Conservation (phyloP, 2,797 vertebrate species). For the Merluccius polli region DNA sequence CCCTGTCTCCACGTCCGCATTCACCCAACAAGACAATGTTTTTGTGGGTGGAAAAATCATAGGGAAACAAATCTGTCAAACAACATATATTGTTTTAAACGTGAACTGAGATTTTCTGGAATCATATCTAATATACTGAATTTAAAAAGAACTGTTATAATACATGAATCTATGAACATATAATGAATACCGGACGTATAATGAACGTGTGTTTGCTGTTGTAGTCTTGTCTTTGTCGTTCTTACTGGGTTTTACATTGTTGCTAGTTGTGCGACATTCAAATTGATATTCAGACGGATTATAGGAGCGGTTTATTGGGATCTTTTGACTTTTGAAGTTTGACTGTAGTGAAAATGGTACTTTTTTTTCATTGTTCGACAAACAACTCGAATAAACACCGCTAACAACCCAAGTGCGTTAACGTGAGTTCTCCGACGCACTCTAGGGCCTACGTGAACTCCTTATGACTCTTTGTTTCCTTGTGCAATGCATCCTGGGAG, state of each 20-base stretch:
- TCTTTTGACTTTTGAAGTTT: no score
- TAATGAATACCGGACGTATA: not conserved
- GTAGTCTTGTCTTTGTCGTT: not conserved
- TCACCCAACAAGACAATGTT: not conserved
- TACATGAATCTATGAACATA: not conserved
- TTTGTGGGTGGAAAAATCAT: not conserved
- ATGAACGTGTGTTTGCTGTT: not conserved
- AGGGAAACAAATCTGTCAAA: not conserved
- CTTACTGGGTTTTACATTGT: not conserved
- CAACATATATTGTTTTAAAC: not conserved
- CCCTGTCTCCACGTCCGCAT: not conserved
- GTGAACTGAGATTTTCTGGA: not conserved
- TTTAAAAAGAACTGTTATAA: not conserved
- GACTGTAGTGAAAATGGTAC: no score
- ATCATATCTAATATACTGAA: no score
- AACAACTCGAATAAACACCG: not conserved
- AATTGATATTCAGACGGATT: no score
- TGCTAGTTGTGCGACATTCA: no score
- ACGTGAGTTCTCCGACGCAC: not conserved
- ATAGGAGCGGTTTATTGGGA: no score
- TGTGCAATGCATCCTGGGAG: slow-evolving; percentile 26
- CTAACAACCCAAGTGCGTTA: not conserved
- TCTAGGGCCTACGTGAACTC: not conserved
- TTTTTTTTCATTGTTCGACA: no score
- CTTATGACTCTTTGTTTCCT: not conserved